Evolutionary conservation across 2,113 vertebrate species (phyloP).

Genomic region (Platichthys stellatus): DNA sequence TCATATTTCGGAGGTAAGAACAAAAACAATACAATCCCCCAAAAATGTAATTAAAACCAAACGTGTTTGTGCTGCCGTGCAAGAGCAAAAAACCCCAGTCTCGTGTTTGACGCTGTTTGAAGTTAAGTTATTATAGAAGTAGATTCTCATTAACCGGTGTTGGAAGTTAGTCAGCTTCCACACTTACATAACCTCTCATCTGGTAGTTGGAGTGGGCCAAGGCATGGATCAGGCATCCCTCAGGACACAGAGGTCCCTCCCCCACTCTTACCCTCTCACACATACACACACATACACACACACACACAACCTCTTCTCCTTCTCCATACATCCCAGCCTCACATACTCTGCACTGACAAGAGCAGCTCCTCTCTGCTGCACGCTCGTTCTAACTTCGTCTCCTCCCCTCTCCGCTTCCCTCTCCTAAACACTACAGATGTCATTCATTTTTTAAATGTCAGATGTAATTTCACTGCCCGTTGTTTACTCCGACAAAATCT

Average conservation of each 20-base stretch:
- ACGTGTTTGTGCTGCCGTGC: too few species aligned
- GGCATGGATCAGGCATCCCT: slow-evolving; percentile 76
- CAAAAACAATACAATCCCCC: background rate
- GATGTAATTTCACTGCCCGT: slow-evolving; percentile 48
- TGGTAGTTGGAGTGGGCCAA: slow-evolving; percentile 74
- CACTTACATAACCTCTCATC: slow-evolving; percentile 77
- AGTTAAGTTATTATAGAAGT: slow-evolving; percentile 60
- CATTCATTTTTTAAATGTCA: slow-evolving; percentile 61
- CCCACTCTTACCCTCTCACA: slow-evolving; percentile 20
- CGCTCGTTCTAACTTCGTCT: background rate
- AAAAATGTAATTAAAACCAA: too few species aligned
- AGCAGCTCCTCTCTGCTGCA: slow-evolving; percentile 15
- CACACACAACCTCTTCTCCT: slow-evolving; percentile 30
- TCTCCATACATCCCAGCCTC: slow-evolving; percentile 34
- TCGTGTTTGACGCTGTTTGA: slow-evolving; percentile 56
- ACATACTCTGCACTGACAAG: slow-evolving; percentile 38
- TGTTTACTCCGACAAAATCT: slow-evolving; percentile 48
- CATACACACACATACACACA: slow-evolving; percentile 23
- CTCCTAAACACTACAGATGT: slow-evolving; percentile 26
- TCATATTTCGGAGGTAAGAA: slow-evolving; percentile 97
- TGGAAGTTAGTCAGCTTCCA: slow-evolving; percentile 66
- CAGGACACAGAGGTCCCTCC: slow-evolving; percentile 68
- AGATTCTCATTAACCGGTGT: slow-evolving; percentile 69
- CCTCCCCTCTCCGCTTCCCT: slow-evolving; percentile 11
- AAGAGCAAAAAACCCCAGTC: background rate